These are phyloP conservation scores for Calosoma granatense DNA, from an alignment of 1,140 invertebrate species.

Conservation along the genomic window DNA sequence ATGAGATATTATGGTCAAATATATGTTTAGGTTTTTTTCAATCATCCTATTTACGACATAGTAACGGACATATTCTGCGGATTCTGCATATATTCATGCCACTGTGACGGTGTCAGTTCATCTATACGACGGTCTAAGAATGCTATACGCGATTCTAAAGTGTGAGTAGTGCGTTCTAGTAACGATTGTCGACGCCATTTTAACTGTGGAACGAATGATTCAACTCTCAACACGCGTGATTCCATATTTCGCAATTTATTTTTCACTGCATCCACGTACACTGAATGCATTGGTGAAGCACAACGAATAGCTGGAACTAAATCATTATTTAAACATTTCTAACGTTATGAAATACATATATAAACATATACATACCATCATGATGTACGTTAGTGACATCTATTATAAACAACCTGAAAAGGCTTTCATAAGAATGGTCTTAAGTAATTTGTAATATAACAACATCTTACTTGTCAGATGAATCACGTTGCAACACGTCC, in stretches of 20 bases:
- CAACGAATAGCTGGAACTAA: constrained; percentile 21
- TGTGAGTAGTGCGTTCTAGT: constrained; percentile 29
- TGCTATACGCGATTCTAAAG: constrained; percentile 25
- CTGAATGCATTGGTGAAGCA: constrained; percentile 29
- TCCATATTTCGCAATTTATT: constrained; percentile 29
- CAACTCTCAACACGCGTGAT: constrained; percentile 27
- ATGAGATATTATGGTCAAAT: not conserved
- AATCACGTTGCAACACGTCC: constrained; percentile 19
- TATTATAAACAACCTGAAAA: constrained; percentile 8
- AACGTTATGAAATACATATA: constrained; percentile 1
- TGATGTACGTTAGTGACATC: constrained; percentile 21
- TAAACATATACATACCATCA: constrained; percentile 16
- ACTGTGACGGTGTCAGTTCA: constrained; percentile 28
- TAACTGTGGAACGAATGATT: constrained; percentile 29
- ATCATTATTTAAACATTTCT: constrained; percentile 11
- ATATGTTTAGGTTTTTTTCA: no score
- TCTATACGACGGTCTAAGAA: constrained; percentile 31
- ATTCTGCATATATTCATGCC: constrained; percentile 8
- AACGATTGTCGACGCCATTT: constrained; percentile 29
- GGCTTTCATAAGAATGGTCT: no score
- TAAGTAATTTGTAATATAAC: constrained; percentile 1
- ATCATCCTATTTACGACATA: not conserved
- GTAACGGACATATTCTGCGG: not conserved
- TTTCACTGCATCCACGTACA: constrained; percentile 31
- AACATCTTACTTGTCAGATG: not conserved